Conservation (phyloP, 2,888 invertebrate genomes). For the Liposcelis brunnea region DNA sequence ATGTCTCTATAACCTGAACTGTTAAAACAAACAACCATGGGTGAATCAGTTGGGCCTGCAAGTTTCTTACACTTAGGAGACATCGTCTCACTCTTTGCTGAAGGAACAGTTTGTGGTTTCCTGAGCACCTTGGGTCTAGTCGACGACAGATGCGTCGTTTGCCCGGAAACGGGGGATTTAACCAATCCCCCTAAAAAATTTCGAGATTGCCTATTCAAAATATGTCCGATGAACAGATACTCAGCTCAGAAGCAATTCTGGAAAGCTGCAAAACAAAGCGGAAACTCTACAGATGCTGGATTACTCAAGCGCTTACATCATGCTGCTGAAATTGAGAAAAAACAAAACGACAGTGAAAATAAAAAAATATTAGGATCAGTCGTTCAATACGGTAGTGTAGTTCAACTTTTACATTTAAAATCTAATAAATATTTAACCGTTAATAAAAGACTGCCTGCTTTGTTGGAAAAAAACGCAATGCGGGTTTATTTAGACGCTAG, state of each 20-base stretch:
- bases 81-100: constrained; percentile 94
- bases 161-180: constrained; percentile 92
- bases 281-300: constrained; percentile 66
- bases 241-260: constrained; percentile 93
- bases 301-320: constrained; percentile 80
- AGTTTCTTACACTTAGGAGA: constrained; percentile 97
- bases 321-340: constrained; percentile 96
- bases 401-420: constrained; percentile 91
- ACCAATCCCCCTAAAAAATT: constrained; percentile 96
- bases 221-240: constrained; percentile 90
- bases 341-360: no score
- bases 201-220: constrained; percentile 87
- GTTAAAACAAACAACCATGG: no score
- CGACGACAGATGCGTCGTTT: constrained; percentile 96
- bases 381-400: constrained; percentile 86
- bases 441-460: constrained; percentile 89
- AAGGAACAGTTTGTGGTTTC: constrained; percentile 89
- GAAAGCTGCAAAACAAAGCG: constrained; percentile 88
- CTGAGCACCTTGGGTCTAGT: constrained; percentile 96
- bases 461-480: constrained; percentile 97
- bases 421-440: constrained; percentile 98
- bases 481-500: constrained; percentile 89
- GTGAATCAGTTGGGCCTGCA: constrained; percentile 50
- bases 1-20: no score
- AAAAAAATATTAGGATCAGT: no score